Evolutionary conservation across 2,797 vertebrate genomes (phyloP).

Genomic region (Gymnothorax javanicus): DNA sequence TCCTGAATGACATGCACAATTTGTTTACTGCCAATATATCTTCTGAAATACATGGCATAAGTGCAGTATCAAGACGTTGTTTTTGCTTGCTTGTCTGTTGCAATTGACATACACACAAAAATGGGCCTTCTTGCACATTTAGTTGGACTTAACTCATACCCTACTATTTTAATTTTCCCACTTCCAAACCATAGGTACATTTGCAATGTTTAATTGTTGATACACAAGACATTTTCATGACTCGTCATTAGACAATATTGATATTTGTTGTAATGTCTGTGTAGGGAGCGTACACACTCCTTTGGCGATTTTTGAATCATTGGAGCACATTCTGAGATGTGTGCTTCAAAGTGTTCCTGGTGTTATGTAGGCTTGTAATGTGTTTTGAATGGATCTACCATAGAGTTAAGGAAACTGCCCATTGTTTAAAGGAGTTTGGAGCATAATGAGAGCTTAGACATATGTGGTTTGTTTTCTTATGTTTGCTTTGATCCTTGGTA

Average conservation of each 20-base stretch:
- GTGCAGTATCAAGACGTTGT: conserved; percentile 34
- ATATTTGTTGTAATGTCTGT: not conserved
- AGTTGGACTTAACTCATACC: not conserved
- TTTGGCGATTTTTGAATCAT: not conserved
- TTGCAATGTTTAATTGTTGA: not conserved
- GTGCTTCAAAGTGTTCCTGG: not conserved
- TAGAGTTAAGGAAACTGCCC: not conserved
- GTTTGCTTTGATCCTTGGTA: not conserved
- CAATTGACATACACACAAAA: conserved; percentile 7
- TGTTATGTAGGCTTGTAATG: not conserved
- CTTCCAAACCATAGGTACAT: not conserved
- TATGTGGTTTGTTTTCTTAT: not conserved
- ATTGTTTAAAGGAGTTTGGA: not conserved
- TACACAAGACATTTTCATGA: not conserved
- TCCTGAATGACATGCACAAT: conserved; percentile 52
- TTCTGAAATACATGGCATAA: conserved; percentile 52
- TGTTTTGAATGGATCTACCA: not conserved
- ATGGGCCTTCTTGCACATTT: not conserved
- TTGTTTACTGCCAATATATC: conserved; percentile 51
- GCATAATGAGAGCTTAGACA: not conserved
- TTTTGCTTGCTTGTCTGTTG: conserved; percentile 40
- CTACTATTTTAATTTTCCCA: not conserved
- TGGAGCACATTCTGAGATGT: not conserved
- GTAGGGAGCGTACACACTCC: not conserved
- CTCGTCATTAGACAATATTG: not conserved